Evolutionary conservation across 2,797 vertebrate genomes (phyloP).

Genomic region (Alauda arvensis): DNA sequence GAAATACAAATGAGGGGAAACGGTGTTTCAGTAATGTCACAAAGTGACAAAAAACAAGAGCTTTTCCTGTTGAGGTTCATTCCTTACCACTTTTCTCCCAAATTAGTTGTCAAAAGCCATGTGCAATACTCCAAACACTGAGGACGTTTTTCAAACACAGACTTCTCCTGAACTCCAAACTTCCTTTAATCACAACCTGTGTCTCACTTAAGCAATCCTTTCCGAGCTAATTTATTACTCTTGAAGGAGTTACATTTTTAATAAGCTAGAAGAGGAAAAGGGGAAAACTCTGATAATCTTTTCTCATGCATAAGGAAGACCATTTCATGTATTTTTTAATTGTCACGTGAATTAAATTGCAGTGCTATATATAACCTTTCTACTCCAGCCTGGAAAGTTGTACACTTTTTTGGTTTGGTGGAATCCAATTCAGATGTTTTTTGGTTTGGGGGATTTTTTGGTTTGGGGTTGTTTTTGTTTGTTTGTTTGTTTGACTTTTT

Average conservation of each 20-base stretch:
- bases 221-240: slow-evolving; percentile 19
- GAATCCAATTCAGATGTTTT: not conserved
- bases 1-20: slow-evolving; percentile 17
- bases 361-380: slow-evolving; percentile 25
- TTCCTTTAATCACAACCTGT: slow-evolving; percentile 30
- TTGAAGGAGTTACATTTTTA: slow-evolving; percentile 53
- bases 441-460: not conserved
- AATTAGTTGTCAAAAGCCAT: slow-evolving; percentile 31
- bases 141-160: slow-evolving; percentile 3
- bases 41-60: slow-evolving; percentile 38
- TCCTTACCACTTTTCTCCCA: slow-evolving; percentile 10
- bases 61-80: slow-evolving; percentile 35
- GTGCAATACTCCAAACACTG: not conserved
- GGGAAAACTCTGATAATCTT: slow-evolving; percentile 29
- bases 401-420: not conserved
- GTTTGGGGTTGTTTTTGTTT: too few species aligned
- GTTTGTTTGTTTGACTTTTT: not conserved
- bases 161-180: slow-evolving; percentile 9
- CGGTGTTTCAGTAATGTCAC: not conserved
- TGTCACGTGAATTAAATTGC: slow-evolving; percentile 17
- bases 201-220: slow-evolving; percentile 16
- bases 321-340: slow-evolving; percentile 29
- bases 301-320: slow-evolving; percentile 26
- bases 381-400: not conserved
- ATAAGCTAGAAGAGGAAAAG: slow-evolving; percentile 39